Evolutionary conservation across 2,113 vertebrate genomes (phyloP).

Genomic region (Hymenochirus boettgeri): DNA sequence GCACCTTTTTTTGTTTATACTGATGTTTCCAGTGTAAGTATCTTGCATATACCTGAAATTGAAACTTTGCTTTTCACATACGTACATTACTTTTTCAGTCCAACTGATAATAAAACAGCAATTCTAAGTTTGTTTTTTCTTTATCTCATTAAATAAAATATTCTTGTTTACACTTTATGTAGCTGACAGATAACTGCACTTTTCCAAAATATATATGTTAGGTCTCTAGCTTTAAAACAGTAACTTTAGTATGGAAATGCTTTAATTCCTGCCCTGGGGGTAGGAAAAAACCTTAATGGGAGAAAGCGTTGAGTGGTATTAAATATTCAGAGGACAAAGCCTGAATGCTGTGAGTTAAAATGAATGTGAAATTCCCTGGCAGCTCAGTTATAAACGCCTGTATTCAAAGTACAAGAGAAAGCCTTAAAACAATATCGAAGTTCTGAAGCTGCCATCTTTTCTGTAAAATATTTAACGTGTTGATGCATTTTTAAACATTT

Average conservation of each 20-base stretch:
- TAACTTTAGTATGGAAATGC: neutral
- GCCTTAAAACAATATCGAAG: neutral
- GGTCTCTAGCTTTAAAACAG: neutral
- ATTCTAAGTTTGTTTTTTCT: too few relatives aligned
- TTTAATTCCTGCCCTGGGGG: neutral
- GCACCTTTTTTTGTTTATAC: too few relatives aligned
- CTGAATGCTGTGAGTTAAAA: neutral
- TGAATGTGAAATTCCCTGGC: neutral
- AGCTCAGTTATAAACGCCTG: neutral
- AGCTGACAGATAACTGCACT: too few relatives aligned
- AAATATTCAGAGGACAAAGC: neutral
- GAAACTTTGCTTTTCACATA: too few relatives aligned
- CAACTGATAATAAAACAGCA: too few relatives aligned
- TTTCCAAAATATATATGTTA: too few relatives aligned
- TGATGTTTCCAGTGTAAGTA: too few relatives aligned
- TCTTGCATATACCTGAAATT: too few relatives aligned
- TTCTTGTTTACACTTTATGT: too few relatives aligned
- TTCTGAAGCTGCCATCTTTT: neutral
- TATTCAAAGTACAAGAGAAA: neutral
- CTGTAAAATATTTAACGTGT: slow-evolving; percentile 29
- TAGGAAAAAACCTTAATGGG: neutral
- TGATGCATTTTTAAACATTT: slow-evolving; percentile 33
- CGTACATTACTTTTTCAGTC: too few relatives aligned
- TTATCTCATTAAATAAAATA: too few relatives aligned
- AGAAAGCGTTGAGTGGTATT: neutral